Conservation (phyloP, 1,140 invertebrate species). For the Musca vetustissima region DNA sequence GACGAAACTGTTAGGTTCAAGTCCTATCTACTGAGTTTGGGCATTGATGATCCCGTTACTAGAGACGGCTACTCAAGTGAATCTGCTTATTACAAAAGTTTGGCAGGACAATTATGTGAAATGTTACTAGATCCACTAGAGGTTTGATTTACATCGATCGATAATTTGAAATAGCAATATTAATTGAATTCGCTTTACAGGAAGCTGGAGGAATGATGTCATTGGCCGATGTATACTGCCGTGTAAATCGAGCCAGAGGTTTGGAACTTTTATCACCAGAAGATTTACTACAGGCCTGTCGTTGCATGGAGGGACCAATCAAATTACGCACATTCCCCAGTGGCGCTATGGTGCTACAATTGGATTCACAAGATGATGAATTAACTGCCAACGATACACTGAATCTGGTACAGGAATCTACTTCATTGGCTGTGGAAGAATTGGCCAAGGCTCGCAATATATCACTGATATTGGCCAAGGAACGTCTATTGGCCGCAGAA, state of each 20-base stretch:
- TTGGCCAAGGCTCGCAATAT: conserved; percentile 78
- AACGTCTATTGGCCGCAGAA: conserved; percentile 82
- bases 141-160: conserved; percentile 57
- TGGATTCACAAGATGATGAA: conserved; percentile 76
- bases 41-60: conserved; percentile 96
- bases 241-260: conserved; percentile 88
- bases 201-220: conserved; percentile 96
- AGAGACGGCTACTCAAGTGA: conserved; percentile 85
- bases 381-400: conserved; percentile 72
- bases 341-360: conserved; percentile 87
- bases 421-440: conserved; percentile 81
- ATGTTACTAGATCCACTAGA: conserved; percentile 80
- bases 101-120: conserved; percentile 84
- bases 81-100: conserved; percentile 81
- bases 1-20: conserved; percentile 97
- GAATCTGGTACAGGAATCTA: conserved; percentile 72
- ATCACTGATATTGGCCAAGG: conserved; percentile 85
- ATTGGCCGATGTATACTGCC: conserved; percentile 93
- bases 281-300: conserved; percentile 90
- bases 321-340: conserved; percentile 83
- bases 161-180: background rate
- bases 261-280: conserved; percentile 90
- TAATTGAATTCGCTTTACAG: conserved; percentile 55
- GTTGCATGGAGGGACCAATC: conserved; percentile 72
- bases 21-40: conserved; percentile 92